Evolutionary conservation across 2,888 invertebrate genomes (phyloP).

Genomic region (Himalopsyche japonica): DNA sequence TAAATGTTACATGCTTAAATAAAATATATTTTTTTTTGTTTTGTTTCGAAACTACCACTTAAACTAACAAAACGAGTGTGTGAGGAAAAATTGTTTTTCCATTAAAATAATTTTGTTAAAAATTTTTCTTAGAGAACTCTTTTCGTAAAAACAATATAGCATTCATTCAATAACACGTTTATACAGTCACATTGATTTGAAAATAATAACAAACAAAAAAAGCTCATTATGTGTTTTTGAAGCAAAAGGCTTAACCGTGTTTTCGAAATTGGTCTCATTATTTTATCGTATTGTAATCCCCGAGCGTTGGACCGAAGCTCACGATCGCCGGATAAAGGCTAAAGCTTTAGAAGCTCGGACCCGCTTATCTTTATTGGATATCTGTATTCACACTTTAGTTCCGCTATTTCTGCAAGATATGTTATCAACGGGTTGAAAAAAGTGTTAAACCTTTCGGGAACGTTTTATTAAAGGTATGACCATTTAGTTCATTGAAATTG

Average conservation of each 20-base stretch:
- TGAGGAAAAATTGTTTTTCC: too few relatives aligned
- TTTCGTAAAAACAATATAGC: too few relatives aligned
- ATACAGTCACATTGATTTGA: background rate
- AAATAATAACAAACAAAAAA: background rate
- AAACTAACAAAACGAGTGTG: too few relatives aligned
- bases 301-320: background rate
- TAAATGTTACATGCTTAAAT: too few relatives aligned
- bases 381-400: constrained; percentile 37
- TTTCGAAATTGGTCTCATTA: background rate
- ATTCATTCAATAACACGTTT: too few relatives aligned
- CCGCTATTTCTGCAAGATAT: constrained; percentile 31
- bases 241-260: background rate
- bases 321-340: background rate
- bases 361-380: constrained; percentile 35
- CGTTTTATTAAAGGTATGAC: constrained; percentile 31
- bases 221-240: background rate
- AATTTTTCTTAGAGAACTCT: too few relatives aligned
- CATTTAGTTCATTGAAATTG: constrained; percentile 33
- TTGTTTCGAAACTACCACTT: too few relatives aligned
- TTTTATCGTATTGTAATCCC: background rate
- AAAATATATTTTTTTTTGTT: too few relatives aligned
- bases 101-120: too few relatives aligned
- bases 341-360: background rate
- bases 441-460: constrained; percentile 34
- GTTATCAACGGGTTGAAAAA: constrained; percentile 29